Percentiles rank a stretch among this genome's conserved stretches.
These are phyloP conservation scores for Pelobates cultripes DNA, from an alignment of 2,797 vertebrate genomes.

Conservation along the genomic window DNA sequence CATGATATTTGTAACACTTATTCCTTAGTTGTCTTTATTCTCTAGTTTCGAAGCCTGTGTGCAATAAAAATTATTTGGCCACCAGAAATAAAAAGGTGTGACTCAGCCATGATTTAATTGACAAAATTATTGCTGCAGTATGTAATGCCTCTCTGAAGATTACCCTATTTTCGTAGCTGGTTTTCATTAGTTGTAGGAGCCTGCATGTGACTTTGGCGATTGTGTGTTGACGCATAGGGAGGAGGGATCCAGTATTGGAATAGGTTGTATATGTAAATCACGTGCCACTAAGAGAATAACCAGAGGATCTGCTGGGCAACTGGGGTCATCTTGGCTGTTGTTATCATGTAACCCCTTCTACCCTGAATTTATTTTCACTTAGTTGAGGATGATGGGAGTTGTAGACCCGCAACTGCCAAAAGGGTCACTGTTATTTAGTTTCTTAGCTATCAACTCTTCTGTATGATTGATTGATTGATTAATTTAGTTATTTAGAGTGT, in stretches of 20 bases:
- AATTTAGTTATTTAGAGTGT: too few relatives aligned
- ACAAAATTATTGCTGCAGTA: conserved; percentile 55
- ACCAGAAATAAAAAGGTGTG: conserved; percentile 54
- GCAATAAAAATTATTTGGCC: conserved; percentile 50
- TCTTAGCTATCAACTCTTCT: too few relatives aligned
- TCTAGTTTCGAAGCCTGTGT: conserved; percentile 36
- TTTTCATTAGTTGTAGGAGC: conserved; percentile 55
- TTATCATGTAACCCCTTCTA: too few relatives aligned
- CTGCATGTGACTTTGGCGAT: conserved; percentile 47
- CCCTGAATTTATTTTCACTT: too few relatives aligned
- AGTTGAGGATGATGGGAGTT: too few relatives aligned
- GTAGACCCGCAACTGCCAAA: too few relatives aligned
- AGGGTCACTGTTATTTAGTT: too few relatives aligned
- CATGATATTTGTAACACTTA: conserved; percentile 17
- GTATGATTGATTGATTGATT: too few relatives aligned
- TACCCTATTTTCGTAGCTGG: conserved; percentile 56
- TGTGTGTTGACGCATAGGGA: conserved; percentile 42
- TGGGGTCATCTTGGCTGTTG: background rate
- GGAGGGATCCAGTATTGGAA: conserved; percentile 32
- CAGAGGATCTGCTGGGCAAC: conserved; percentile 26
- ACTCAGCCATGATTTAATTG: conserved; percentile 55
- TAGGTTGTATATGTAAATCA: conserved; percentile 44
- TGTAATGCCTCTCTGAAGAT: conserved; percentile 56
- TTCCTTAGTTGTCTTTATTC: conserved; percentile 29
- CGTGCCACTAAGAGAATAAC: conserved; percentile 42